phyloP scores from a whole-genome alignment of 2,888 invertebrate genomes.

The Monoplex corrugatus region DNA sequence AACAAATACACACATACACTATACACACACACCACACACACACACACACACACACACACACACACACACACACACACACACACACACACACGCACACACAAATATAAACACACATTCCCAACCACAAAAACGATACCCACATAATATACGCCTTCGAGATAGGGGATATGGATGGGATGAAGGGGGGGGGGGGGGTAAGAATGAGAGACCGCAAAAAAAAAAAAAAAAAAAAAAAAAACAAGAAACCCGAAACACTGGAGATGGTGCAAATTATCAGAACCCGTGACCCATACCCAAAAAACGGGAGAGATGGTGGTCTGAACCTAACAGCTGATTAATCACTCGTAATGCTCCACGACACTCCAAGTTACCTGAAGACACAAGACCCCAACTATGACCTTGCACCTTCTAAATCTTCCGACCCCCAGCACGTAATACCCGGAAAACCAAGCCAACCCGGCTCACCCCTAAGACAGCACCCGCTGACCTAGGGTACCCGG shows the following conservation, averaged over 20 bases:
- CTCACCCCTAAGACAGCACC: background rate
- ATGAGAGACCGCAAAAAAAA: background rate
- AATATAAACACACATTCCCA: background rate
- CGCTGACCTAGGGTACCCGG: background rate
- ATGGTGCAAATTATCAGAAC: too few relatives aligned
- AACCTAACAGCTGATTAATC: background rate
- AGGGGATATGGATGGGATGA: background rate
- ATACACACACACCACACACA: background rate
- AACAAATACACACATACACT: background rate
- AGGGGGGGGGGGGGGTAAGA: background rate
- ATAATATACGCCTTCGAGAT: too few relatives aligned
- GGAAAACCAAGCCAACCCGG: background rate
- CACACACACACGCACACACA: constrained; percentile 1
- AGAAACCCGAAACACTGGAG: background rate
- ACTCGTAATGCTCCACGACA: background rate
- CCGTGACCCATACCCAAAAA: too few relatives aligned
- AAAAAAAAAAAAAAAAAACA: background rate
- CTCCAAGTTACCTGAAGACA: background rate
- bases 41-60: constrained; percentile 18
- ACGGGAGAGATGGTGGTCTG: too few relatives aligned
- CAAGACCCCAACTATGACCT: background rate
- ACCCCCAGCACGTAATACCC: background rate
- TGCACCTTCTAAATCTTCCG: background rate
- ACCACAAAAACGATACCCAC: too few relatives aligned
- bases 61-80: constrained; percentile 26